Conservation (phyloP, 2,113 vertebrate genomes). For the Catagonus wagneri region DNA sequence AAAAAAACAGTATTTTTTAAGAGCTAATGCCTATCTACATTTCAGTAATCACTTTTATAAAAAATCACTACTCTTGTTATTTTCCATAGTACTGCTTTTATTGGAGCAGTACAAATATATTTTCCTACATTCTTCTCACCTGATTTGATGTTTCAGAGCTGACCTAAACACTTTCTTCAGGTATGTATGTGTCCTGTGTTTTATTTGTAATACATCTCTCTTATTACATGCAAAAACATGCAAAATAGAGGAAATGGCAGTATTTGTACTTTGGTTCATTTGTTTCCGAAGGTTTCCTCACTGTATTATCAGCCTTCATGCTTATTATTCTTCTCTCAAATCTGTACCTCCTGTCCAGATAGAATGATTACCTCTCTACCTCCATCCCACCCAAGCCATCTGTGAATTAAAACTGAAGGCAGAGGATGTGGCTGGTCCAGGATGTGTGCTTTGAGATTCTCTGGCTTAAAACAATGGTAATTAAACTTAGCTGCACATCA, state of each 20-base stretch:
- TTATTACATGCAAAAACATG: neutral
- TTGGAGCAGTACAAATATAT: neutral
- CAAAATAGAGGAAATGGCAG: neutral
- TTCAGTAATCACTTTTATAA: slow-evolving; percentile 45
- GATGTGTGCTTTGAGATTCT: neutral
- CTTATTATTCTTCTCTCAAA: slow-evolving; percentile 13
- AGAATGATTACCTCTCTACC: neutral
- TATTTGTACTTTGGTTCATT: neutral
- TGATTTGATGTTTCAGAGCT: neutral
- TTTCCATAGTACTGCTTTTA: neutral
- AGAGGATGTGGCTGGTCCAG: neutral
- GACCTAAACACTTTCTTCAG: neutral
- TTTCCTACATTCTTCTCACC: neutral
- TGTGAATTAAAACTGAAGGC: neutral
- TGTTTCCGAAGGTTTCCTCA: neutral
- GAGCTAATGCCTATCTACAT: neutral
- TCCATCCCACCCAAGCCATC: neutral
- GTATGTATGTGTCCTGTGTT: neutral
- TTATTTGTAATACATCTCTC: neutral
- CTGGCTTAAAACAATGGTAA: neutral
- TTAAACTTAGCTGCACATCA: neutral
- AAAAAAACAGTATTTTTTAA: slow-evolving; percentile 52
- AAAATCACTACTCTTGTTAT: neutral
- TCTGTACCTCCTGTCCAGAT: neutral
- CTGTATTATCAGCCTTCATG: neutral